Evolutionary conservation across 2,113 vertebrate genomes (phyloP).

Genomic region (Setophaga coronata): DNA sequence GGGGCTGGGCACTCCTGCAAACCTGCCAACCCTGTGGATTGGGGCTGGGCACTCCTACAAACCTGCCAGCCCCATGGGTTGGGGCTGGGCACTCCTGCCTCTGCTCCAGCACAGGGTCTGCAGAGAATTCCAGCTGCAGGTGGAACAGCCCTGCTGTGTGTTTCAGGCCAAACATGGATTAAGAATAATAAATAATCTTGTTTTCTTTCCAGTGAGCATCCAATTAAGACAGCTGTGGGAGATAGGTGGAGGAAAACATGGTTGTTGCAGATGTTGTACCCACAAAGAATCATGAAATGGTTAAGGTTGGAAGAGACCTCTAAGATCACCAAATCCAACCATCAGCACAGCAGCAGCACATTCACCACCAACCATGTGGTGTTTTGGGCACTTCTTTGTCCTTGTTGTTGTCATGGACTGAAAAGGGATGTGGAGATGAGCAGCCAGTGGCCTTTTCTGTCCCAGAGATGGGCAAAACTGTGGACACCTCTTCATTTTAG

Average conservation of each 20-base stretch:
- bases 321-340: not conserved
- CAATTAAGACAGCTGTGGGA: not conserved
- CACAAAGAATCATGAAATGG: too few species aligned
- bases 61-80: not conserved
- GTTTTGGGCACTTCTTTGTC: not conserved
- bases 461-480: not conserved
- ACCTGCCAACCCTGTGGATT: not conserved
- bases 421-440: not conserved
- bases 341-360: not conserved
- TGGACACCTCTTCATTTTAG: not conserved
- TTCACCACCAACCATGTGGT: not conserved
- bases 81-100: not conserved
- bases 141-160: not conserved
- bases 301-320: not conserved
- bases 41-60: not conserved
- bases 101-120: not conserved
- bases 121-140: not conserved
- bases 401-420: accelerated
- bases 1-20: not conserved
- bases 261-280: not conserved
- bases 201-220: not conserved
- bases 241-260: not conserved
- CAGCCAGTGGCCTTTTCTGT: not conserved
- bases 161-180: not conserved
- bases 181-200: not conserved